A percentile compares a stretch with the other conserved stretches of the same genome.
phyloP scores from a whole-genome alignment of 2,113 vertebrate species.

The Chionis minor region DNA sequence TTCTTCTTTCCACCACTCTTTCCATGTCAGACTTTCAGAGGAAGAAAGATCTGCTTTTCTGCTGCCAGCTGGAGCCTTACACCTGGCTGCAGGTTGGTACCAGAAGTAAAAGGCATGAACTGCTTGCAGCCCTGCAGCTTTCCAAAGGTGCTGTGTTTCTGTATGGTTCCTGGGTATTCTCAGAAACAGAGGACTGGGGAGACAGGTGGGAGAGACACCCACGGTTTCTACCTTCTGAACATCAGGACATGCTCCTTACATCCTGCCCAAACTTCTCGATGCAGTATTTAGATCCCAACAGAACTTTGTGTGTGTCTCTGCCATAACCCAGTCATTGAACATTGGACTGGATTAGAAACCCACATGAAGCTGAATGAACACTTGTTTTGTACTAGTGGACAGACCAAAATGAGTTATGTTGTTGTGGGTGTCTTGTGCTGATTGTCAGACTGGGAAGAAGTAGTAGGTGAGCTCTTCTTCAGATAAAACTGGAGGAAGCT shows the following conservation, averaged over 20 bases:
- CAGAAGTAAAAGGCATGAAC: neutral
- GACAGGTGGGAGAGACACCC: neutral
- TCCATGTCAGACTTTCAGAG: neutral
- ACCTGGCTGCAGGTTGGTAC: neutral
- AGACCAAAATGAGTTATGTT: neutral
- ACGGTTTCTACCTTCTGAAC: neutral
- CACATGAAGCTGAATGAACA: neutral
- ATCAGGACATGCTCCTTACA: neutral
- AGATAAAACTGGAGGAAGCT: neutral
- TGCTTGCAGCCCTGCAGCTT: neutral
- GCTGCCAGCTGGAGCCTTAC: neutral
- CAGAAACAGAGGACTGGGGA: neutral
- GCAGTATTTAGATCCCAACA: neutral
- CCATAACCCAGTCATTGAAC: neutral
- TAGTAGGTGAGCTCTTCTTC: neutral
- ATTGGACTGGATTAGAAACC: neutral
- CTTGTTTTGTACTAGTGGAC: neutral
- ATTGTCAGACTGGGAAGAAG: neutral
- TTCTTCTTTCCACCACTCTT: neutral
- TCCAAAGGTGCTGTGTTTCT: neutral
- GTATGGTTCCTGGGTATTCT: neutral
- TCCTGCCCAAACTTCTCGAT: neutral
- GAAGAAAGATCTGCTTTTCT: neutral
- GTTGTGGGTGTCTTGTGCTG: neutral
- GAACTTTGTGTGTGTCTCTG: neutral